Percentiles rank a stretch among this genome's conserved stretches.
These are phyloP conservation scores for Poecilia velifera DNA, from an alignment of 2,797 vertebrate species.

Conservation along the genomic window DNA sequence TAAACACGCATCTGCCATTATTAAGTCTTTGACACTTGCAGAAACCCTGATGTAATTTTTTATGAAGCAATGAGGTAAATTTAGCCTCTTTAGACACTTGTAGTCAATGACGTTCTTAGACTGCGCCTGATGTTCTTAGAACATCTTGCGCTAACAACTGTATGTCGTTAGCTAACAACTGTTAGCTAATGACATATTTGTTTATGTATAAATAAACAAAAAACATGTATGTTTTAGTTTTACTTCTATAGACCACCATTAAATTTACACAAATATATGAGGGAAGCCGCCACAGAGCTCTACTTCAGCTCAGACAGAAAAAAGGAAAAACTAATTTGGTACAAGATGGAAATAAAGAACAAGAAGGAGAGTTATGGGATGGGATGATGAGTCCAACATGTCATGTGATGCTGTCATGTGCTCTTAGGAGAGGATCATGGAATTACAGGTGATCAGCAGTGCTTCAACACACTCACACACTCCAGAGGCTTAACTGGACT, in stretches of 20 bases:
- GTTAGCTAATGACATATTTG: neutral
- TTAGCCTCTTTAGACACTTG: no score
- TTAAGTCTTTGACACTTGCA: neutral
- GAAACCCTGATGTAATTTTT: no score
- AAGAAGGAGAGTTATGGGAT: neutral
- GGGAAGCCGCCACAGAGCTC: neutral
- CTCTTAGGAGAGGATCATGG: conserved; percentile 73
- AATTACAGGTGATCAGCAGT: conserved; percentile 73
- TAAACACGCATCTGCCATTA: neutral
- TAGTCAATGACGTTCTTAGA: no score
- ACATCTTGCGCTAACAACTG: neutral
- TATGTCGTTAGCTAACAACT: no score
- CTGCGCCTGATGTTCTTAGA: neutral
- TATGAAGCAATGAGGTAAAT: no score
- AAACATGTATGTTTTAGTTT: neutral
- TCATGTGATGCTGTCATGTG: conserved; percentile 66
- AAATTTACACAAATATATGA: neutral
- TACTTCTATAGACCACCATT: neutral
- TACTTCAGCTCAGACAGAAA: neutral
- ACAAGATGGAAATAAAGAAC: neutral
- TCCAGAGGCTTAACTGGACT: conserved; percentile 28
- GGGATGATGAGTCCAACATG: conserved; percentile 25
- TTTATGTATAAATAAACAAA: neutral
- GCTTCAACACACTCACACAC: conserved; percentile 20
- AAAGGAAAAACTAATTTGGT: neutral